Base-by-base conservation (phyloP, 2,797 vertebrate species). In the Antennarius maculatus region DNA sequence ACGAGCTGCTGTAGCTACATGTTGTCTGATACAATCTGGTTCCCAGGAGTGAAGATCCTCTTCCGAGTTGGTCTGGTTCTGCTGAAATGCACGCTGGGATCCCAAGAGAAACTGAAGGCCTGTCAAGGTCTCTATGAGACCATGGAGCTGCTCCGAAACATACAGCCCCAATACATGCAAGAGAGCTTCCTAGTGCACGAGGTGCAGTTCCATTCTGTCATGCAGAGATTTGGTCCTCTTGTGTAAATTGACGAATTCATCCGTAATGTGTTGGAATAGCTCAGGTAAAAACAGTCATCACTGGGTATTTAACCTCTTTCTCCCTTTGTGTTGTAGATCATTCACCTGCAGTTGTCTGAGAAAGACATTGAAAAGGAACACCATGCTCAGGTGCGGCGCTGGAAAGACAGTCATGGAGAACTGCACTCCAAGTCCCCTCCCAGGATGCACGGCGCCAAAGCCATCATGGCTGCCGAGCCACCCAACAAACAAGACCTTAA, bases 21-120 rank as follows among this genome's bases (percentile, higher is more conserved):
- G 31, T 63, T 43, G 2, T 77, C 46, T 52, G 5, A 10, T 54
- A 23, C 61, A 31, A 3, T 17, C 6, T 14, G 66, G 10, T 58
- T 71, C 51, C 61, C 90, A 99, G 97, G 98, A 34, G 97, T 99
- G 66, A 99, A 97, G 90, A 95, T 98, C 77, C 91, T 99, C 69
- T 99, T 99, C 88, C 94, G 95, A 0, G 98, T 98, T 73, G 98
- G 96, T n/a, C 89, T 99, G 57, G 95, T 99, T 66, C 95, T 99
- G 55, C 91, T 99, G 63, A 97, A 95, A 73, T 94, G 93, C 61
- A 94, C 93, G 0, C 89, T 99, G 86, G 97, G 97, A 69, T 95
- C 97, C 54, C 96, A 95, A 0, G 97, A 98, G 83, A 98, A 98
- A 80, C 92, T 98, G 55, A 97, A 95, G 83, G 62, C 90, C 23